Conservation (phyloP, 1,140 invertebrate species). For the Lucilia sericata region DNA sequence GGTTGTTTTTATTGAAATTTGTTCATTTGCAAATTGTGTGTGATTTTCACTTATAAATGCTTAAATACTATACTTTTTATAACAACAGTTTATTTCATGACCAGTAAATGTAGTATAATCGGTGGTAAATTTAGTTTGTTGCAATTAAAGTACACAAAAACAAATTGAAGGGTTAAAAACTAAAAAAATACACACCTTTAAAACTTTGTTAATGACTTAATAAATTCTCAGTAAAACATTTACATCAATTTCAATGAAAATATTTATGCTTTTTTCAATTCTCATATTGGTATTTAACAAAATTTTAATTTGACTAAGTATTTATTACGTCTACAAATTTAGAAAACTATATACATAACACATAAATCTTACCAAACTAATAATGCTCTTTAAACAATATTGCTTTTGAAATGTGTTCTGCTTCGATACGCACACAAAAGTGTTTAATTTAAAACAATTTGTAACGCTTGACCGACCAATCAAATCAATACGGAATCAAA, state of each 20-base stretch:
- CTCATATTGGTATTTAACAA: no score
- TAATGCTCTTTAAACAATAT: no score
- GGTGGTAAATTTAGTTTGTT: neutral
- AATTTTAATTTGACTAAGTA: no score
- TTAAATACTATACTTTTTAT: neutral
- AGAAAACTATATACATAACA: no score
- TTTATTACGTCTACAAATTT: no score
- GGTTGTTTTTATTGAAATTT: neutral
- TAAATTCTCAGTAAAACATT: no score
- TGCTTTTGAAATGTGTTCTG: neutral
- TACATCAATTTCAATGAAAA: no score
- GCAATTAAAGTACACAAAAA: neutral
- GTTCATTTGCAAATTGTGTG: neutral
- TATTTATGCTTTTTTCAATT: no score
- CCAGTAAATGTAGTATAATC: neutral
- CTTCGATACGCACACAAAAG: neutral
- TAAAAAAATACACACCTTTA: no score
- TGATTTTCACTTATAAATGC: neutral
- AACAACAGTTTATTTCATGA: neutral
- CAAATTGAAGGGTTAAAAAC: no score
- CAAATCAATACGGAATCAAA: neutral
- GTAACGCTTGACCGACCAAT: conserved; percentile 11
- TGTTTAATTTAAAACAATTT: neutral
- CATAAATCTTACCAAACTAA: no score
- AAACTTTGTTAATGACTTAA: no score